These are phyloP conservation scores for Scaptomyza pallida DNA, from an alignment of 1,140 invertebrate species.

Conservation along the genomic window DNA sequence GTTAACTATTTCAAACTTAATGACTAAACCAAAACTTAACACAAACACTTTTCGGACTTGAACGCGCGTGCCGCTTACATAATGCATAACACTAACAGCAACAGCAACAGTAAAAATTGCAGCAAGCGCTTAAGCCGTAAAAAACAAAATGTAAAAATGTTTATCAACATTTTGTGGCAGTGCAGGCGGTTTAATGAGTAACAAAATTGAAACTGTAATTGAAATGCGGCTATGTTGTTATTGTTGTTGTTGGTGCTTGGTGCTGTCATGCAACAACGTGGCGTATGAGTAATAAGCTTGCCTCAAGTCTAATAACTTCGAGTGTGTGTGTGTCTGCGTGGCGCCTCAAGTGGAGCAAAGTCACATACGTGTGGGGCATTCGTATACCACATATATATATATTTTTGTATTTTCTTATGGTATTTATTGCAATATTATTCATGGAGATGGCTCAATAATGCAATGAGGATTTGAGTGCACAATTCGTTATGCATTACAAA, in stretches of 20 bases:
- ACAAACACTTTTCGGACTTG: constrained; percentile 45
- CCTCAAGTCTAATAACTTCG: not conserved
- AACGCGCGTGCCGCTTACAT: constrained; percentile 72
- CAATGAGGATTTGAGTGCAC: not conserved
- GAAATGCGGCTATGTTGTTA: constrained; percentile 48
- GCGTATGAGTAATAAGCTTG: constrained; percentile 37
- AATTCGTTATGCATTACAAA: not conserved
- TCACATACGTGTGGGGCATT: constrained; percentile 8
- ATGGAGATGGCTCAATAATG: constrained; percentile 30
- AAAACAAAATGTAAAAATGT: too few species aligned
- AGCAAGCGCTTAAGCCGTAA: constrained; percentile 29
- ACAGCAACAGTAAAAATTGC: constrained; percentile 5
- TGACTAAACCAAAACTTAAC: constrained; percentile 15
- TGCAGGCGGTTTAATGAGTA: constrained; percentile 67
- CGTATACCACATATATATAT: not conserved
- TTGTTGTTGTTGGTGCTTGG: constrained; percentile 9
- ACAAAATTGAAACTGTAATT: constrained; percentile 77
- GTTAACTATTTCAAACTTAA: constrained; percentile 37
- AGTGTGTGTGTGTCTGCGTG: not conserved
- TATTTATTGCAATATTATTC: constrained; percentile 34
- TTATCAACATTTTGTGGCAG: constrained; percentile 67
- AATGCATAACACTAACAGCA: constrained; percentile 30
- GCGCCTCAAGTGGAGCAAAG: constrained; percentile 27
- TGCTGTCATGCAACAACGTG: constrained; percentile 32
- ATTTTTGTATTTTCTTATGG: constrained; percentile 4